These are phyloP conservation scores for Podarcis cretensis DNA, from an alignment of 2,113 vertebrate genomes.

Conservation along the genomic window DNA sequence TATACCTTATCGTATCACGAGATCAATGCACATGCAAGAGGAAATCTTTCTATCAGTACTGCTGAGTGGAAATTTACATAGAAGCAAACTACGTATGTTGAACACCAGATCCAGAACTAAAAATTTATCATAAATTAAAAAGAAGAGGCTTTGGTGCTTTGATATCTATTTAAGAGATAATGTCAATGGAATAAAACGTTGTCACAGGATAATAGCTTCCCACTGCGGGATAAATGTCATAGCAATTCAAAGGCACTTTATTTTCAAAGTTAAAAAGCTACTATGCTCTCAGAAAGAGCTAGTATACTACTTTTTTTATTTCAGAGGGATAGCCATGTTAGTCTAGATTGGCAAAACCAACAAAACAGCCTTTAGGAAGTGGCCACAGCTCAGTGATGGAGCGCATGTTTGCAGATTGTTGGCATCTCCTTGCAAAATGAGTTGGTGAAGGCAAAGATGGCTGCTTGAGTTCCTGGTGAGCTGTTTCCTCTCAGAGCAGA, in stretches of 20 bases:
- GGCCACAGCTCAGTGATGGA: not conserved
- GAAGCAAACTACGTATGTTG: not conserved
- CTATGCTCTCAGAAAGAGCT: not conserved
- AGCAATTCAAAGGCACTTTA: not conserved
- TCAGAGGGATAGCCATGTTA: not conserved
- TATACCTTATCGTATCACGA: constrained; percentile 5
- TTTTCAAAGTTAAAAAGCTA: constrained; percentile 29
- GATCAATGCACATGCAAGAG: not conserved
- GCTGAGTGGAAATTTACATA: constrained; percentile 7
- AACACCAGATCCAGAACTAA: not conserved
- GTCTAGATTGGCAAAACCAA: not conserved
- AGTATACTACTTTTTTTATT: constrained; percentile 22
- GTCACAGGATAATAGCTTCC: constrained; percentile 29
- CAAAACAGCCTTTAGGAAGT: not conserved
- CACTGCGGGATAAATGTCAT: constrained; percentile 23
- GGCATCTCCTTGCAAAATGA: not conserved
- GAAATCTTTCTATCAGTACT: constrained; percentile 11
- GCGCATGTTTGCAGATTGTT: not conserved
- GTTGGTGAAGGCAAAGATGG: not conserved
- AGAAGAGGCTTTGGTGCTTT: constrained; percentile 17
- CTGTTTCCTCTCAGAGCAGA: no score
- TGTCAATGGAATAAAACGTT: constrained; percentile 13
- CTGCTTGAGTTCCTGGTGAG: not conserved
- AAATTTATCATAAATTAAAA: constrained; percentile 46
- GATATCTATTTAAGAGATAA: constrained; percentile 48